Percentiles rank a stretch among this genome's conserved stretches.
Conservation (phyloP, 1,140 invertebrate genomes). For the Bactericera cockerelli region DNA sequence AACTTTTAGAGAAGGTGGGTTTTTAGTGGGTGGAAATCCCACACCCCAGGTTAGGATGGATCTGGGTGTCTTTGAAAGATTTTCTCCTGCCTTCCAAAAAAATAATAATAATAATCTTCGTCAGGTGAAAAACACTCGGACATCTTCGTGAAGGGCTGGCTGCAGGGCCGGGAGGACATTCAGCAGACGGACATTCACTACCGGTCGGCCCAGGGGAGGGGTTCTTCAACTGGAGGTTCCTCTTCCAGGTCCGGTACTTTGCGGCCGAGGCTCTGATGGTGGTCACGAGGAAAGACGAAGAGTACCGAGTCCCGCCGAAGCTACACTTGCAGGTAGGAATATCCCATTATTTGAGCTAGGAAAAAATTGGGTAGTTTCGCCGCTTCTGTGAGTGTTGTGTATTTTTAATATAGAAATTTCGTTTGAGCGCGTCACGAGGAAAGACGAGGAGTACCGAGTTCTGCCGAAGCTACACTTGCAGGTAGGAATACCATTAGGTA, state of each 20-base stretch:
- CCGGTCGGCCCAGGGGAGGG: constrained; percentile 60
- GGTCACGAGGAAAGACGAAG: constrained; percentile 19
- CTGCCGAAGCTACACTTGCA: constrained; percentile 34
- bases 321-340: constrained; percentile 27
- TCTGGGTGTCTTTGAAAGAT: too few relatives aligned
- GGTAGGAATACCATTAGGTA: constrained; percentile 43
- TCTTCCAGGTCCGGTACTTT: constrained; percentile 38
- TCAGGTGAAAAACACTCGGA: constrained; percentile 44
- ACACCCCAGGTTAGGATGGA: too few relatives aligned
- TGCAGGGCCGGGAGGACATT: constrained; percentile 45
- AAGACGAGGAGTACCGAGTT: constrained; percentile 27
- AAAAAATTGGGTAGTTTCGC: too few relatives aligned
- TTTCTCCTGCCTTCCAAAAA: too few relatives aligned
- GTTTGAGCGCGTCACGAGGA: too few relatives aligned
- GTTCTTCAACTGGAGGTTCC: constrained; percentile 82
- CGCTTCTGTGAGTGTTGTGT: too few relatives aligned
- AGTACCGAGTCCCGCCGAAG: constrained; percentile 34
- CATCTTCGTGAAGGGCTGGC: constrained; percentile 43
- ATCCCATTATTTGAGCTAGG: too few relatives aligned
- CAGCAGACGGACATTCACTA: constrained; percentile 74
- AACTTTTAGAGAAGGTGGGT: too few relatives aligned
- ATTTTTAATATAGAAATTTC: too few relatives aligned
- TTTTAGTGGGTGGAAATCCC: too few relatives aligned
- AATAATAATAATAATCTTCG: too few relatives aligned
- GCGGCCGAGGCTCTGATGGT: constrained; percentile 11